Evolutionary conservation across 1,140 invertebrate species (phyloP).

Genomic region (Drosophila serrata): DNA sequence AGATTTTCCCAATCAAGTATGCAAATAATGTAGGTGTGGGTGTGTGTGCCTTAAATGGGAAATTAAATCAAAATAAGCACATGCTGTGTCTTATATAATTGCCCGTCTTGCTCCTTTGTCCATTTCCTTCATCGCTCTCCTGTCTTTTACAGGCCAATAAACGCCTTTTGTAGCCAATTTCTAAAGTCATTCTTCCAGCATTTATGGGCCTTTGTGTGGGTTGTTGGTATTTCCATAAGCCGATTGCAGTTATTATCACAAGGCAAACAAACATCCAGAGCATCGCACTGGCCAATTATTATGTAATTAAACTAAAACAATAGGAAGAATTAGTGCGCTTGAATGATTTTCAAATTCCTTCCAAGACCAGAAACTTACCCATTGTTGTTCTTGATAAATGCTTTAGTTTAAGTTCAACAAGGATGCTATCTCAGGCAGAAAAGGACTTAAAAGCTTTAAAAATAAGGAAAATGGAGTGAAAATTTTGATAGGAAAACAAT

Average conservation of each 20-base stretch:
- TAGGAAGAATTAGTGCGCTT: slow-evolving; percentile 67
- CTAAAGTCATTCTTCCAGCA: slow-evolving; percentile 15
- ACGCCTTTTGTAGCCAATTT: slow-evolving; percentile 67
- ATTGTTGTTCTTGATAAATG: slow-evolving; percentile 28
- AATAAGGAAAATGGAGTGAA: not conserved
- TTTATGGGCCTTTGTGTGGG: slow-evolving; percentile 28
- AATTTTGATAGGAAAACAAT: not conserved
- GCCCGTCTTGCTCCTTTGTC: slow-evolving; percentile 45
- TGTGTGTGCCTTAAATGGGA: slow-evolving; percentile 62
- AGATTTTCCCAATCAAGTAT: slow-evolving; percentile 79
- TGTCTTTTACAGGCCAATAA: slow-evolving; percentile 50
- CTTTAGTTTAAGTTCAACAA: not conserved
- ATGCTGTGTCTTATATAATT: slow-evolving; percentile 65
- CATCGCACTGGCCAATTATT: slow-evolving; percentile 70
- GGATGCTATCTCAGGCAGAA: not conserved
- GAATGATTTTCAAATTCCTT: slow-evolving; percentile 32
- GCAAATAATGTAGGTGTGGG: slow-evolving; percentile 64
- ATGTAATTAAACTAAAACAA: slow-evolving; percentile 83
- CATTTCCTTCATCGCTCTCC: slow-evolving; percentile 13
- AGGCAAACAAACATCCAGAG: slow-evolving; percentile 47
- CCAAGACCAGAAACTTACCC: not conserved
- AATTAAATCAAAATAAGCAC: slow-evolving; percentile 83
- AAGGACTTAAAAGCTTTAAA: slow-evolving; percentile 23
- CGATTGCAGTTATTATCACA: slow-evolving; percentile 68
- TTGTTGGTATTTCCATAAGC: slow-evolving; percentile 59